Conservation (phyloP, 2,797 vertebrate species). For the Melanotaenia trifasciata region DNA sequence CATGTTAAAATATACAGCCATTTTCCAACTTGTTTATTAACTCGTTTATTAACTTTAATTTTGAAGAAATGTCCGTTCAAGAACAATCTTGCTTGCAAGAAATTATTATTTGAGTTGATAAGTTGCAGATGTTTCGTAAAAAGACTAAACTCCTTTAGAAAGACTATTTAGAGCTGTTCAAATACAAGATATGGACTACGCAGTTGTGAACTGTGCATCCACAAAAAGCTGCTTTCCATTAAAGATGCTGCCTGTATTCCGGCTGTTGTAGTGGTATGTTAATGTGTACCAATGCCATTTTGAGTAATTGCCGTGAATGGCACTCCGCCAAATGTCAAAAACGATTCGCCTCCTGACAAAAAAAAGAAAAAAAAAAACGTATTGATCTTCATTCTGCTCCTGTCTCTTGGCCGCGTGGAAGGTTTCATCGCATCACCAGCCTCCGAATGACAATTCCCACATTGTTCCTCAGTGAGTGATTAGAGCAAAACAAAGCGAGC, state of each 20-base stretch:
- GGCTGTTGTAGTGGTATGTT: constrained; percentile 75
- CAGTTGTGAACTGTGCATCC: constrained; percentile 39
- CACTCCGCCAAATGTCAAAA: constrained; percentile 82
- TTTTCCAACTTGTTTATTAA: constrained; percentile 3
- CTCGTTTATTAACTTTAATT: constrained; percentile 35
- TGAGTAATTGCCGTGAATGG: constrained; percentile 80
- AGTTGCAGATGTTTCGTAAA: constrained; percentile 29
- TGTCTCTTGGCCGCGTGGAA: constrained; percentile 68
- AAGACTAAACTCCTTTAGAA: constrained; percentile 9
- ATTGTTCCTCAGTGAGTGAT: constrained; percentile 70
- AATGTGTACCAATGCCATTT: constrained; percentile 78
- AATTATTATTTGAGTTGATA: constrained; percentile 32
- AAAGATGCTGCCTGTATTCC: constrained; percentile 45
- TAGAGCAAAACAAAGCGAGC: constrained; percentile 60
- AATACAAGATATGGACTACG: constrained; percentile 22
- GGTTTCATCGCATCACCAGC: constrained; percentile 67
- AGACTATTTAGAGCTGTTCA: constrained; percentile 24
- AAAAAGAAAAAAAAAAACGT: constrained; percentile 53
- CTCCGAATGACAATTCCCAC: constrained; percentile 72
- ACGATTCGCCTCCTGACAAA: constrained; percentile 80
- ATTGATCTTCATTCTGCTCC: constrained; percentile 82
- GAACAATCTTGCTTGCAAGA: constrained; percentile 22
- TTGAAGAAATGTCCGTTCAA: constrained; percentile 13
- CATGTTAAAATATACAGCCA: constrained; percentile 8
- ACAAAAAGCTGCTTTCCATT: constrained; percentile 57